A percentile compares a stretch with the other conserved stretches of the same genome.
Conservation (phyloP, 2,797 vertebrate genomes). For the Geotria australis region DNA sequence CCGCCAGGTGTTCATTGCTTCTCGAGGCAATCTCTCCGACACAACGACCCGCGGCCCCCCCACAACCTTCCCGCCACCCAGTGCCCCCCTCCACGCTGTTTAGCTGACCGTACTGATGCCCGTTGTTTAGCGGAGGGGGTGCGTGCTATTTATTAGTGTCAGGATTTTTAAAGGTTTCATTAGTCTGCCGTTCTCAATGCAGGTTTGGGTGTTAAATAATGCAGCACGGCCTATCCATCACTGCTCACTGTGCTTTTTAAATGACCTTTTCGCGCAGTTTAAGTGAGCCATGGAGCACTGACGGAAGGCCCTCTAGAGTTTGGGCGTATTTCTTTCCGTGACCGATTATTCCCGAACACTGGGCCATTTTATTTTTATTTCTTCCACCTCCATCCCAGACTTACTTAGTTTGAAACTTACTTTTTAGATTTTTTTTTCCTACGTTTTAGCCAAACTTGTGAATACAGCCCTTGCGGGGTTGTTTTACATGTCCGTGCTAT, state of each 20-base stretch:
- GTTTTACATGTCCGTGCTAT: too few species aligned
- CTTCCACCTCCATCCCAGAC: too few species aligned
- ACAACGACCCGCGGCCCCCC: too few species aligned
- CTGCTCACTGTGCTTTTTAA: not conserved
- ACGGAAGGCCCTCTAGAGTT: not conserved
- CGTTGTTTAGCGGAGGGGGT: not conserved
- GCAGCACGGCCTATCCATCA: not conserved
- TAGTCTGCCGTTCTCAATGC: not conserved
- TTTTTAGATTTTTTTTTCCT: too few species aligned
- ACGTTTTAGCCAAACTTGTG: too few species aligned
- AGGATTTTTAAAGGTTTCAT: not conserved
- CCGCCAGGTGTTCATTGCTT: too few species aligned
- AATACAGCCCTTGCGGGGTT: too few species aligned
- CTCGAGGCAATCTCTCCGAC: too few species aligned
- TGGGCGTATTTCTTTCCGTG: not conserved
- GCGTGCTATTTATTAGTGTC: not conserved
- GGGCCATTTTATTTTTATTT: too few species aligned
- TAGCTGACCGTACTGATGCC: not conserved
- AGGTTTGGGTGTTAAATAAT: not conserved
- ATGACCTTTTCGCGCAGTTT: not conserved
- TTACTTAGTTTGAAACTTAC: too few species aligned
- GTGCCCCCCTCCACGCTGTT: not conserved
- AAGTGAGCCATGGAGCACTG: not conserved
- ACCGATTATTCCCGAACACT: not conserved
- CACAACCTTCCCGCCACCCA: too few species aligned